Evolutionary conservation across 1,140 invertebrate genomes (phyloP), one percentile per base, ranked within the genome.

Genomic region (Manduca sexta): DNA sequence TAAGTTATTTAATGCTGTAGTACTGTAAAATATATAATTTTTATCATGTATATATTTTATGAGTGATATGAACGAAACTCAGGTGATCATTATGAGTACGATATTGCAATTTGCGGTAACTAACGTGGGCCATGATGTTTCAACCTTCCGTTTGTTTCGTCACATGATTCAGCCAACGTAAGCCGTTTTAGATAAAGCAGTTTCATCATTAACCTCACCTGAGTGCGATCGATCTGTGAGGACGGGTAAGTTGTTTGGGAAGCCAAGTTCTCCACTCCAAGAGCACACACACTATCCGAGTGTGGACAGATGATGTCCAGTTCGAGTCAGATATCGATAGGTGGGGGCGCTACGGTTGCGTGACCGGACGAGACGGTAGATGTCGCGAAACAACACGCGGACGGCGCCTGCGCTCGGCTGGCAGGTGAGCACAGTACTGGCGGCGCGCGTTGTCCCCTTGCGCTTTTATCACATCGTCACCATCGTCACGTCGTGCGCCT

Each of bases 391-490:
- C n/a, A n/a, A n/a, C n/a, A 52, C 66, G 67, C 54, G 60, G 42
- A 56, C 51, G 59, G 69, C 71, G 73, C 76, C 60, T 68, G 74
- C 75, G 69, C 49, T 56, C 58, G 51, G 43, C 57, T 45, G 56
- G 69, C 67, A 71, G 60, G 70, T 71, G 56, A 60, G 54, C 33
- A 70, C 53, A 51, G 60, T 81, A 84, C 81, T 84, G 77, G 63
- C 72, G 55, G 66, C 71, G 74, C 71, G 75, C 74, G 72, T 45
- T 57, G 40, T 38, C 52, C 49, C 45, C 58, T 46, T 60, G 59
- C 69, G 68, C 77, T 83, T 84, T 76, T 83, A 84, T 83, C 73
- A 83, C 65, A 78, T 80, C 71, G 71, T 21, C 68, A 67, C 62
- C 65, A 78, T 80, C 71, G 71, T 21, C 68, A 67, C 62, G 60